A percentile compares a stretch with the other conserved stretches of the same genome.
Conservation (phyloP, 2,113 vertebrate species). For the Butorides virescens region DNA sequence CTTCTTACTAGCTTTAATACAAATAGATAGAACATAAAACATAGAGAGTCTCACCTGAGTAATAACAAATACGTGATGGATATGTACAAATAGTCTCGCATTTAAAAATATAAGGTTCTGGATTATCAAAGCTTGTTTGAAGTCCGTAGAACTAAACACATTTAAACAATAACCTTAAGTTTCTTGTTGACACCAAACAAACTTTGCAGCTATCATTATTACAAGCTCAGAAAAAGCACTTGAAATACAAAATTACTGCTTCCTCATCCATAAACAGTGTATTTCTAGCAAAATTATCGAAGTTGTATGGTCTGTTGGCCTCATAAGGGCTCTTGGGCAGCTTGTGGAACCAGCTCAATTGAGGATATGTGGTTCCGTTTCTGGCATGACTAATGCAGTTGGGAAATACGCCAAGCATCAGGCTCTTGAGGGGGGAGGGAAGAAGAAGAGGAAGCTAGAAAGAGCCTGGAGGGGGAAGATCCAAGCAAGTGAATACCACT, state of each 20-base stretch:
- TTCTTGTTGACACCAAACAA: neutral
- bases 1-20: neutral
- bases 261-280: neutral
- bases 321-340: slow-evolving; percentile 6
- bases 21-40: neutral
- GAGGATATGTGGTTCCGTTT: neutral
- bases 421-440: neutral
- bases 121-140: neutral
- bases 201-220: neutral
- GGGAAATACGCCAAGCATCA: slow-evolving; percentile 17
- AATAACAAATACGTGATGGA: neutral
- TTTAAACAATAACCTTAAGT: neutral
- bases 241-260: slow-evolving; percentile 1
- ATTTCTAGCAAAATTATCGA: slow-evolving; percentile 31
- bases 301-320: neutral
- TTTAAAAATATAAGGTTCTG: neutral
- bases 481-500: neutral
- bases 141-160: neutral
- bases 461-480: neutral
- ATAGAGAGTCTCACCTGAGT: neutral
- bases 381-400: slow-evolving; percentile 35
- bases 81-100: neutral
- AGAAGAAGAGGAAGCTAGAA: slow-evolving; percentile 1
- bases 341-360: neutral
- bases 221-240: neutral